Evolutionary conservation across 2,797 vertebrate genomes (phyloP).

Genomic region (Craterocephalus amniculus): DNA sequence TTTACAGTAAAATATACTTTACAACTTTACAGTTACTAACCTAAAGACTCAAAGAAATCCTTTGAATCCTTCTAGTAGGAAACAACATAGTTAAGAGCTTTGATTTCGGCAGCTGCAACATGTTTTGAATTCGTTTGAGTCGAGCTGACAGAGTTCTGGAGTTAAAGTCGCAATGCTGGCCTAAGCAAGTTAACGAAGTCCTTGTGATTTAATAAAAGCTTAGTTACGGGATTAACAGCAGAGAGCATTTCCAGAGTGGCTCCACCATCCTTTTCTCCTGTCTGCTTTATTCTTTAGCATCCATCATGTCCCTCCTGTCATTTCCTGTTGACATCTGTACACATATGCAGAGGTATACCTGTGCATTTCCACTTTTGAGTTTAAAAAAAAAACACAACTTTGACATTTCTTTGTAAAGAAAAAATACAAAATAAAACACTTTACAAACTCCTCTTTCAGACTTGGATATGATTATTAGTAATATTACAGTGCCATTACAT

Average conservation of each 20-base stretch:
- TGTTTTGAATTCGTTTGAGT: conserved; percentile 38
- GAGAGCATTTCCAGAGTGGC: conserved; percentile 70
- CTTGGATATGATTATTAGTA: conserved; percentile 58
- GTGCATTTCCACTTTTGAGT: conserved; percentile 48
- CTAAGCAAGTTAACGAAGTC: conserved; percentile 44
- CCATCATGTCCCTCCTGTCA: conserved; percentile 47
- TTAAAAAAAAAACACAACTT: conserved; percentile 55
- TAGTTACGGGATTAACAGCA: conserved; percentile 33
- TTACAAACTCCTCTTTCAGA: conserved; percentile 70
- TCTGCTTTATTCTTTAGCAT: conserved; percentile 61
- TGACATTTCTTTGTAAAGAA: conserved; percentile 58
- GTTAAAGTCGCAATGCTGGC: conserved; percentile 33
- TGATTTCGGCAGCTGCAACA: conserved; percentile 50
- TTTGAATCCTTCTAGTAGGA: conserved; percentile 57
- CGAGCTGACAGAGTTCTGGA: conserved; percentile 23
- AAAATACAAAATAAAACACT: conserved; percentile 59
- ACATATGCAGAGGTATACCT: conserved; percentile 69
- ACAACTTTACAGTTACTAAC: conserved; percentile 83
- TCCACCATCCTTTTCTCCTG: conserved; percentile 40
- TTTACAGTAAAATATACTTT: conserved; percentile 87
- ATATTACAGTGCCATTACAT: conserved; percentile 63
- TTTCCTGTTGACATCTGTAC: conserved; percentile 65
- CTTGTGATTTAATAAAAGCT: conserved; percentile 48
- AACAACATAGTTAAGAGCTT: conserved; percentile 44
- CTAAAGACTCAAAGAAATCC: conserved; percentile 67